phyloP scores from a whole-genome alignment of 1,140 invertebrate species.

The Lasaia peninsularis region DNA sequence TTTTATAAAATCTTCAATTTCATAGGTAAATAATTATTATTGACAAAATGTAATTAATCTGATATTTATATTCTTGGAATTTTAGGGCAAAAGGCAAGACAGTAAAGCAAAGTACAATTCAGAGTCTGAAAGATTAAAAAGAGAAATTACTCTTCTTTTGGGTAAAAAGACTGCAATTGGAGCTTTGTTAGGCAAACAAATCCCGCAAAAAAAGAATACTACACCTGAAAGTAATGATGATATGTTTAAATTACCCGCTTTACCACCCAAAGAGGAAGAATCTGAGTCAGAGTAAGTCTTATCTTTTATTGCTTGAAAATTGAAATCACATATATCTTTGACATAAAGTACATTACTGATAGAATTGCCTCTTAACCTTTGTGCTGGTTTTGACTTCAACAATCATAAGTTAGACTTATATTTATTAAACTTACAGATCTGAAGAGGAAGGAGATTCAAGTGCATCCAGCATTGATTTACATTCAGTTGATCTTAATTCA shows the following conservation, averaged over 20 bases:
- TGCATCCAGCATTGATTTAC: constrained; percentile 81
- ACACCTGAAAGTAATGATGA: constrained; percentile 75
- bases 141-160: constrained; percentile 81
- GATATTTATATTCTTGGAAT: too few relatives aligned
- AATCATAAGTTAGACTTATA: not conserved
- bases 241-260: constrained; percentile 85
- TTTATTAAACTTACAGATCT: constrained; percentile 44
- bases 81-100: constrained; percentile 86
- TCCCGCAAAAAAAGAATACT: constrained; percentile 66
- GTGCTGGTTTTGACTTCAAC: too few relatives aligned
- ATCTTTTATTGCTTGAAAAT: not conserved
- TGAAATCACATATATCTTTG: too few relatives aligned
- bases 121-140: constrained; percentile 84
- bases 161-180: constrained; percentile 80
- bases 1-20: too few relatives aligned
- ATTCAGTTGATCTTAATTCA: constrained; percentile 88
- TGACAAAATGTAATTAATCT: too few relatives aligned
- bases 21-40: too few relatives aligned
- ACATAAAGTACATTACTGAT: too few relatives aligned
- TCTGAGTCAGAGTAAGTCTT: constrained; percentile 62
- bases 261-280: constrained; percentile 69
- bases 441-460: constrained; percentile 62
- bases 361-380: too few relatives aligned
- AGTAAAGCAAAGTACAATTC: constrained; percentile 85
- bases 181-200: constrained; percentile 78